Percentiles rank a stretch among this genome's conserved stretches.
These are phyloP conservation scores for Polymixis lichenea DNA, from an alignment of 2,888 invertebrate species.

Conservation along the genomic window DNA sequence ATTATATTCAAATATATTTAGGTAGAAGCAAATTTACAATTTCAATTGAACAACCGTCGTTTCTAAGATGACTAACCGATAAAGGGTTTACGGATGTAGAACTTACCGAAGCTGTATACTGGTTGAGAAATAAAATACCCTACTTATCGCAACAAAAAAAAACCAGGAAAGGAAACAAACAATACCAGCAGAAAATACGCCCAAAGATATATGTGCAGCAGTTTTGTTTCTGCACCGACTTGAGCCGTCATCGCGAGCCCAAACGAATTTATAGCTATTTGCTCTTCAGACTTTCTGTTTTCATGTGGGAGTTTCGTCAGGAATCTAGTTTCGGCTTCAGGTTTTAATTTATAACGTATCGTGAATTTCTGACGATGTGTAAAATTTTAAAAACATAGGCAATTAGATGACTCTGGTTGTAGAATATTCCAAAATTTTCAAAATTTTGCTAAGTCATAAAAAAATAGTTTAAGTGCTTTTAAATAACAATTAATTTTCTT, in stretches of 20 bases:
- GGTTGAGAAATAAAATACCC: constrained; percentile 55
- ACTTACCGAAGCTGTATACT: constrained; percentile 5
- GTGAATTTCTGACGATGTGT: constrained; percentile 21
- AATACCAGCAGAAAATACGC: constrained; percentile 78
- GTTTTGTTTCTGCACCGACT: constrained; percentile 87
- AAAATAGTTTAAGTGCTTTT: neutral
- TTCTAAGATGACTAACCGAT: neutral
- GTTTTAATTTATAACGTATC: constrained; percentile 56
- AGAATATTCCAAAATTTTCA: neutral
- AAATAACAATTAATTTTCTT: constrained; percentile 11
- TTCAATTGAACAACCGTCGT: neutral
- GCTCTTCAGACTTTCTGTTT: constrained; percentile 74
- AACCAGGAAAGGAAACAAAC: constrained; percentile 70
- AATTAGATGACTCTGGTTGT: neutral
- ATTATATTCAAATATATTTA: constrained; percentile 1
- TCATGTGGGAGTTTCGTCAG: constrained; percentile 62
- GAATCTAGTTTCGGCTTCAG: constrained; percentile 56
- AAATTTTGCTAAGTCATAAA: neutral
- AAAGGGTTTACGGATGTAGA: neutral
- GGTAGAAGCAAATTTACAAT: neutral
- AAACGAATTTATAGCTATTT: constrained; percentile 87
- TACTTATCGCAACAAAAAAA: constrained; percentile 57
- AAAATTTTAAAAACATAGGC: neutral
- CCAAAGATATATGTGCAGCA: constrained; percentile 84
- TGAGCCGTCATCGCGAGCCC: constrained; percentile 84